Evolutionary conservation across 1,140 invertebrate genomes (phyloP).

Genomic region (Oreohelix idahoensis): DNA sequence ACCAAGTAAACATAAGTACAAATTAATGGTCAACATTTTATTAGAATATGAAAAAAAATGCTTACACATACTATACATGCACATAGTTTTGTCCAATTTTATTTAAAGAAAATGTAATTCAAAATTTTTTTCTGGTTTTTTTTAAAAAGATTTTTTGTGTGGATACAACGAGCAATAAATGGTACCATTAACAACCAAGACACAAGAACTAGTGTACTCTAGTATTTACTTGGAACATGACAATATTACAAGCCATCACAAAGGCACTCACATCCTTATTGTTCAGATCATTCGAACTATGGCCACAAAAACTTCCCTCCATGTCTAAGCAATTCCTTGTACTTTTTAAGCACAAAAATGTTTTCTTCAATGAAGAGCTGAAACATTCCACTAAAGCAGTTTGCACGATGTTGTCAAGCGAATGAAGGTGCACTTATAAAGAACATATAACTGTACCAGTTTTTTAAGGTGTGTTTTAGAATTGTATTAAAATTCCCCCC

Average conservation of each 20-base stretch:
- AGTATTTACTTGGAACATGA: neutral
- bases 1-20: neutral
- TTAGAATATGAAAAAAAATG: slow-evolving; percentile 7
- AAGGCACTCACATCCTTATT: neutral
- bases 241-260: neutral
- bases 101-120: neutral
- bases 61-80: neutral
- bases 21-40: slow-evolving; percentile 5
- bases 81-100: neutral
- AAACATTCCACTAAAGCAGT: too few species aligned
- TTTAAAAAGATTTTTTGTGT: neutral
- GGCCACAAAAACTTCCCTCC: too few species aligned
- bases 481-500: too few species aligned
- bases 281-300: too few species aligned
- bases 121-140: neutral
- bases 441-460: too few species aligned
- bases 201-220: neutral
- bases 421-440: too few species aligned
- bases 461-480: too few species aligned
- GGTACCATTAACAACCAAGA: neutral
- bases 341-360: too few species aligned
- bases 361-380: too few species aligned
- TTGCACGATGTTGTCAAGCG: too few species aligned
- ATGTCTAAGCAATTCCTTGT: too few species aligned
- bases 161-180: neutral